Conservation (phyloP, 2,113 vertebrate genomes). For the Craseonycteris thonglongyai region DNA sequence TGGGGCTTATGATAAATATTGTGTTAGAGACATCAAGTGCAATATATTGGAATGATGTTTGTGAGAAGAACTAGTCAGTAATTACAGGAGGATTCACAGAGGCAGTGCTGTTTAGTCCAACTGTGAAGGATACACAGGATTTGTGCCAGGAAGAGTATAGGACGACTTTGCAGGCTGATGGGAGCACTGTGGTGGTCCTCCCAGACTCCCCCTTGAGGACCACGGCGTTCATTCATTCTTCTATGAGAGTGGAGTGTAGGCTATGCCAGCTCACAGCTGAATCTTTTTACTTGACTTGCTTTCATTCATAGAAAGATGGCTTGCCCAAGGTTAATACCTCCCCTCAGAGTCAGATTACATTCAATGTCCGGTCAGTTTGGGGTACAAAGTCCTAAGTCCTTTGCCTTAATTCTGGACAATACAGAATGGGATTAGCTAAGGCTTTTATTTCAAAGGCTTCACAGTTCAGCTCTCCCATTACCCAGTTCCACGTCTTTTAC, state of each 20-base stretch:
- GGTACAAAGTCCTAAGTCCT: background rate
- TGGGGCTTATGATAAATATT: background rate
- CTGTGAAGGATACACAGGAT: background rate
- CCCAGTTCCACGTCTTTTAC: background rate
- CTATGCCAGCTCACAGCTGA: background rate
- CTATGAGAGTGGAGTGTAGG: background rate
- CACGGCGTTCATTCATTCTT: background rate
- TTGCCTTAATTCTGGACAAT: background rate
- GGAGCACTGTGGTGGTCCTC: no score
- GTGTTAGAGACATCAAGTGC: background rate
- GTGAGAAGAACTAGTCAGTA: background rate
- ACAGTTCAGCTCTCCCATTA: background rate
- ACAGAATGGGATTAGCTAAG: background rate
- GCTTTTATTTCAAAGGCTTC: background rate
- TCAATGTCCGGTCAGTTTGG: background rate
- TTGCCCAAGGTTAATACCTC: fast-evolving
- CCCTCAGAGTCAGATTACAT: background rate
- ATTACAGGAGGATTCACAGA: background rate
- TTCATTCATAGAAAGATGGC: background rate
- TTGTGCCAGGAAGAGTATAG: background rate
- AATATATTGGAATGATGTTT: background rate
- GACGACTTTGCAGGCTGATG: background rate
- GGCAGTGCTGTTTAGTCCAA: background rate
- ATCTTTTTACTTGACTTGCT: background rate
- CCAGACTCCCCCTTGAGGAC: background rate